These are phyloP conservation scores for Sylvilagus bachmani DNA, from an alignment of 2,113 vertebrate genomes.

Conservation along the genomic window DNA sequence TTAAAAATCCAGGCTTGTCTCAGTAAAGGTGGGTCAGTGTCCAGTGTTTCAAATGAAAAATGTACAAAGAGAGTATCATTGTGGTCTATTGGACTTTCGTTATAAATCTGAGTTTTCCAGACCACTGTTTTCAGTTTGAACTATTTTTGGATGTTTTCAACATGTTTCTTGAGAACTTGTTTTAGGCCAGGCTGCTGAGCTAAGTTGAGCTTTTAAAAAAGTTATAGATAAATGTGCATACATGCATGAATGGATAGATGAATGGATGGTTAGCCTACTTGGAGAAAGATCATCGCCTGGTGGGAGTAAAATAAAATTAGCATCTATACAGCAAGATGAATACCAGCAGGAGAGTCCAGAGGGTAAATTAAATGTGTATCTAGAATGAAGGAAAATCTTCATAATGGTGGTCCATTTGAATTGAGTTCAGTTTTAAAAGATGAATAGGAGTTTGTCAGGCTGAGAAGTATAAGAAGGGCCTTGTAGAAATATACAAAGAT, in stretches of 20 bases:
- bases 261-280: neutral
- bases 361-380: neutral
- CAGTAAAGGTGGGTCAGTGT: conserved; percentile 53
- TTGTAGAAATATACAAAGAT: neutral
- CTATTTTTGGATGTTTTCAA: neutral
- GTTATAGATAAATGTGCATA: too few relatives aligned
- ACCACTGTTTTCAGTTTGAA: conserved; percentile 5
- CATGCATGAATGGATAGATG: neutral
- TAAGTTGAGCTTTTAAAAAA: neutral
- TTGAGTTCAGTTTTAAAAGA: conserved; percentile 11
- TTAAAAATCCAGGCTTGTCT: conserved; percentile 1
- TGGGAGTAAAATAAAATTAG: neutral
- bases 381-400: neutral
- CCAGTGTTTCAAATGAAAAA: conserved; percentile 49
- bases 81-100: conserved; percentile 49
- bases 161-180: neutral
- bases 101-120: conserved; percentile 55
- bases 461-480: conserved; percentile 7
- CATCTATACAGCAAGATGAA: neutral
- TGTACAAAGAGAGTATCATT: conserved; percentile 1
- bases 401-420: conserved; percentile 27
- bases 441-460: neutral
- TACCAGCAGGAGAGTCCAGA: neutral
- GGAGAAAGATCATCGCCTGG: neutral
- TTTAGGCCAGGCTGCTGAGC: neutral